Base-by-base conservation (phyloP, 2,888 invertebrate genomes). In the Anthophora plumipes region DNA sequence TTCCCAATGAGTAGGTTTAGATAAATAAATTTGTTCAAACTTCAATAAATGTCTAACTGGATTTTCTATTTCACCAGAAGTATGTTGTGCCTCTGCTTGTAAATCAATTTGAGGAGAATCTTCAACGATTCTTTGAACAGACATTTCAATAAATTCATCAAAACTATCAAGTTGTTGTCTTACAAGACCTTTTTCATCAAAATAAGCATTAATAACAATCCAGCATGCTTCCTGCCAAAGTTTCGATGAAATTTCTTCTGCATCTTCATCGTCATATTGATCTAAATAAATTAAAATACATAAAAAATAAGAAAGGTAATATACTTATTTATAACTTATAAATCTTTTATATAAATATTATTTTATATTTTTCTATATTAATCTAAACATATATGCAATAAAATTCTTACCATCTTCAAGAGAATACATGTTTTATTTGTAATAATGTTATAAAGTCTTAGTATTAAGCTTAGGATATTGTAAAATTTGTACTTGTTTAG, bases 151-250 rank as follows among this genome's bases (percentile, higher is more conserved):
- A 92, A 99, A 99, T 94, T 99, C 99, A 95, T 99, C 99, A 92
- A 99, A 99, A 91, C 99, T 99, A 93, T 99, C 99, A 88, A 99
- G 95, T 93, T 99, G 99, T 93, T 99, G 99, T 67, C 99, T 96
- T 57, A 99, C 99, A 85, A 99, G 95, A 93, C 99, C 99, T 94
- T 99, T 99, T 93, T 99, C 99, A 93, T 99, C 99, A 92, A 99
- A 99, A 94, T 99, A 99, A 0, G 99, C 98, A 93, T 99, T 99
- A 92, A 99, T 99, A 80, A 99, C 99, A 92, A 99, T 99, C 99
- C 99, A 99, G 92, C 99, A 99, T 59, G 99, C 99, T 95, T 99
- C 99, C 94, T 99, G 99, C 99, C 99, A 99, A 85, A 99, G 94
- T 93, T 99, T 99, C 8, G 98, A 97, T 46, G 98, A 98, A 91